phyloP scores from a whole-genome alignment of 1,140 invertebrate genomes.

The Pseudomyrmex dendroicus region DNA sequence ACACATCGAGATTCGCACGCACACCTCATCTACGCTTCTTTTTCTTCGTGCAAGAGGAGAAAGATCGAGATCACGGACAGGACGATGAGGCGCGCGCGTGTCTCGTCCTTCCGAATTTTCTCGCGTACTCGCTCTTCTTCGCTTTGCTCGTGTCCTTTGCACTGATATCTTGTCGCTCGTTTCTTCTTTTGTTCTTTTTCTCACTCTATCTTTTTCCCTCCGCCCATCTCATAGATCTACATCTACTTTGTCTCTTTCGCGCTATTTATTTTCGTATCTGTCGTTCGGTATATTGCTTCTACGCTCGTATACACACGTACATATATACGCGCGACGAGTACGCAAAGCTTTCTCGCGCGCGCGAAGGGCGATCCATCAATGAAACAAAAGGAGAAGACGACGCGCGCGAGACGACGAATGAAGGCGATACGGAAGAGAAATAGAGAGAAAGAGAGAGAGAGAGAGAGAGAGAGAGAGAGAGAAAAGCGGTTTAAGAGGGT shows the following conservation, averaged over 20 bases:
- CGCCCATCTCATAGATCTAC: slow-evolving; percentile 16
- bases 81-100: slow-evolving; percentile 9
- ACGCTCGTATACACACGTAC: slow-evolving; percentile 1
- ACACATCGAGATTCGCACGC: slow-evolving; percentile 9
- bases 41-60: slow-evolving; percentile 12
- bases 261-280: slow-evolving; percentile 52
- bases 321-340: not conserved
- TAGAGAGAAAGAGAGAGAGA: too few species aligned
- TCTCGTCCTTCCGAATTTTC: slow-evolving; percentile 45
- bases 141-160: slow-evolving; percentile 7
- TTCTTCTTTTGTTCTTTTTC: slow-evolving; percentile 43
- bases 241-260: slow-evolving; percentile 4
- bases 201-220: not conserved
- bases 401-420: not conserved
- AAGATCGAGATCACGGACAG: slow-evolving; percentile 17
- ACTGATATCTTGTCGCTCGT: slow-evolving; percentile 2
- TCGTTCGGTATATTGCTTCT: slow-evolving; percentile 41
- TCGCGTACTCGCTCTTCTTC: not conserved
- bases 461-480: not conserved
- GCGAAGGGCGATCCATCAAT: slow-evolving; percentile 24
- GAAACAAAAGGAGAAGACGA: slow-evolving; percentile 30
- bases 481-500: too few species aligned
- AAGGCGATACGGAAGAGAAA: not conserved
- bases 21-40: not conserved
- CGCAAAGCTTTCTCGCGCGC: not conserved